phyloP scores from a whole-genome alignment of 2,797 vertebrate species.

The Calcarius lapponicus region DNA sequence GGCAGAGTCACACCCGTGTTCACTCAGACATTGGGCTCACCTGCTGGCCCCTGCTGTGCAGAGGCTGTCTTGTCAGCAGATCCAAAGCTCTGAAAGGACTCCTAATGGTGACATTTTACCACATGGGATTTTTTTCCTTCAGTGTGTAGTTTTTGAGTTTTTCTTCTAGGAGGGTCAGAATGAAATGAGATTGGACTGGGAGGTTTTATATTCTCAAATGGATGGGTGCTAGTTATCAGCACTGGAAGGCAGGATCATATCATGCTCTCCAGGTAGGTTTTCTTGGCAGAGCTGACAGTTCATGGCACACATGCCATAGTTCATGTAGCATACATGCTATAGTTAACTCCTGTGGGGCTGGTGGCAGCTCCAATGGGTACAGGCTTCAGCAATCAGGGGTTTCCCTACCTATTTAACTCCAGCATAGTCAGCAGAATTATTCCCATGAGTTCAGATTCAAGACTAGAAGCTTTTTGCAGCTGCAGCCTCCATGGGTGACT shows the following conservation, averaged over 20 bases:
- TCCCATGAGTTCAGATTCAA: neutral
- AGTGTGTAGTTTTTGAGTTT: neutral
- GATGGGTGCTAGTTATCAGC: neutral
- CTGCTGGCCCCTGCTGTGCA: neutral
- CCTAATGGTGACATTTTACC: neutral
- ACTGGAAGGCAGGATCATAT: neutral
- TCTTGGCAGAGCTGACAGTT: neutral
- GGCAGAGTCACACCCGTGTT: neutral
- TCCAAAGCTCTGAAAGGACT: neutral
- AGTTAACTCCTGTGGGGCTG: neutral
- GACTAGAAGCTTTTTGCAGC: neutral
- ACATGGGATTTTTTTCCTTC: neutral
- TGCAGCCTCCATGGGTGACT: neutral
- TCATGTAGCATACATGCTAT: neutral
- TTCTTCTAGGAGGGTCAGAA: neutral
- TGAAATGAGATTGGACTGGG: neutral
- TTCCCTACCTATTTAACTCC: neutral
- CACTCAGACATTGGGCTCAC: rapidly evolving
- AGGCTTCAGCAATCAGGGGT: neutral
- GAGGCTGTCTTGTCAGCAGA: neutral
- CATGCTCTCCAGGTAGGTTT: neutral
- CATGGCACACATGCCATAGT: neutral
- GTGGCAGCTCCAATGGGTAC: neutral
- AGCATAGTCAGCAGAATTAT: neutral
- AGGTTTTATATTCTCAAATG: neutral